These are phyloP conservation scores for Percopsis omiscomaycus DNA, from an alignment of 2,797 vertebrate species.

Conservation along the genomic window DNA sequence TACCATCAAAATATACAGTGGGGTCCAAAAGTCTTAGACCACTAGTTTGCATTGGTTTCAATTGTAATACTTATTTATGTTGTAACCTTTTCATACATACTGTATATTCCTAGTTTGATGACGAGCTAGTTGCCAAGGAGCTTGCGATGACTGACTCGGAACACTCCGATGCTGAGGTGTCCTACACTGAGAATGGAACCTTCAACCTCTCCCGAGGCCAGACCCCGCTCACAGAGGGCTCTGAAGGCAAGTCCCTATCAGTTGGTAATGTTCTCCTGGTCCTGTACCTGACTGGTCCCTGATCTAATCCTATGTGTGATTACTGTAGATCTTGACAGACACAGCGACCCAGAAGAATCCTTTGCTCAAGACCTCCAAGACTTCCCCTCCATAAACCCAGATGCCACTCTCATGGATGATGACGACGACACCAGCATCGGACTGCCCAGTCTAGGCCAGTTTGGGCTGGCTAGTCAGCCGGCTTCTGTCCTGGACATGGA, in stretches of 20 bases:
- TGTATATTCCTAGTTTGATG: constrained; percentile 84
- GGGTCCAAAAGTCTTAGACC: too few relatives aligned
- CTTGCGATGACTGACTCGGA: constrained; percentile 92
- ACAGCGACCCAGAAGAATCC: constrained; percentile 96
- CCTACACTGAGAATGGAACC: constrained; percentile 94
- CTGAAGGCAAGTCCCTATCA: constrained; percentile 78
- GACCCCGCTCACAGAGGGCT: constrained; percentile 94
- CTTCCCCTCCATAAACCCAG: constrained; percentile 96
- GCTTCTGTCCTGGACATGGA: constrained; percentile 62
- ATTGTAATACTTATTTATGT: too few relatives aligned
- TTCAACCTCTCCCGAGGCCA: constrained; percentile 97
- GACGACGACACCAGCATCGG: constrained; percentile 95
- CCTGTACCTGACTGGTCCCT: neutral
- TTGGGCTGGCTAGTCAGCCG: constrained; percentile 50
- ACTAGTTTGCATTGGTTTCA: too few relatives aligned
- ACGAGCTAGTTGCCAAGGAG: constrained; percentile 86
- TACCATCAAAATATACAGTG: too few relatives aligned
- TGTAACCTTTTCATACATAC: neutral
- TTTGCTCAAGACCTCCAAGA: constrained; percentile 94
- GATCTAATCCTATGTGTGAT: neutral
- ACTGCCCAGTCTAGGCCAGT: constrained; percentile 80
- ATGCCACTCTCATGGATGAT: constrained; percentile 85
- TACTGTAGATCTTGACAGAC: constrained; percentile 86
- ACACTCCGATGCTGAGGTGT: constrained; percentile 94
- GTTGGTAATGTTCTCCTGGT: constrained; percentile 12